A percentile compares a stretch with the other conserved stretches of the same genome.
These are phyloP conservation scores for Clarias fuscus DNA, from an alignment of 2,797 vertebrate genomes.

Conservation along the genomic window DNA sequence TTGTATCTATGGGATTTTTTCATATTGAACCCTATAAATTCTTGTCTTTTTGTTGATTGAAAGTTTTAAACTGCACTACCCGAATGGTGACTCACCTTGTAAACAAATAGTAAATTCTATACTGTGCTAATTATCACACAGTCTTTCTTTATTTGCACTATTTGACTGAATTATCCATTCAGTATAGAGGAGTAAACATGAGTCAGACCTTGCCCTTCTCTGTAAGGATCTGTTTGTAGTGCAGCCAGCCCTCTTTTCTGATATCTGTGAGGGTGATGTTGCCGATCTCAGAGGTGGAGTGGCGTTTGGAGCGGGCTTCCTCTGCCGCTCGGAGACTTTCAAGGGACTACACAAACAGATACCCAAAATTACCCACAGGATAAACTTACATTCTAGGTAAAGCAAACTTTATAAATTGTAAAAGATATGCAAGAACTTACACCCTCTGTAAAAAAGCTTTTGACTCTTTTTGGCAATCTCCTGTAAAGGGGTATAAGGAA, in stretches of 20 bases:
- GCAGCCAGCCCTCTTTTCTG: conserved; percentile 85
- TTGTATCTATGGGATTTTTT: not conserved
- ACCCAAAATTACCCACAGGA: conserved; percentile 21
- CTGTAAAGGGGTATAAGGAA: conserved; percentile 59
- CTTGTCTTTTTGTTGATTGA: no score
- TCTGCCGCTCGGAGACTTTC: conserved; percentile 79
- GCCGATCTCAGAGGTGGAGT: conserved; percentile 83
- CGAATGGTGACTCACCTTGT: not conserved
- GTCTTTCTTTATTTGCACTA: not conserved
- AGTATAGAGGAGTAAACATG: not conserved
- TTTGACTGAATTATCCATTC: not conserved
- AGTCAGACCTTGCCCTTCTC: conserved; percentile 84
- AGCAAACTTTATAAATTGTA: not conserved
- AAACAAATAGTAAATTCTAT: not conserved
- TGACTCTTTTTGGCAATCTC: conserved; percentile 82
- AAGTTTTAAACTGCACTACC: not conserved
- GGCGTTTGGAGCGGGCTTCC: conserved; percentile 78
- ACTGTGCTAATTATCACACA: not conserved
- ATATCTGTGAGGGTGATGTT: conserved; percentile 77
- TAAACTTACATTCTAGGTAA: not conserved
- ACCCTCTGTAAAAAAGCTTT: conserved; percentile 87
- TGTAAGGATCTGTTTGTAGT: conserved; percentile 86
- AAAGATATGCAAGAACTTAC: conserved; percentile 67
- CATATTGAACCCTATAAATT: no score
- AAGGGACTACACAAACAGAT: conserved; percentile 72